Evolutionary conservation across 2,888 invertebrate genomes (phyloP), one percentile per base, ranked within the genome.

Genomic region (Calephelis perditalis): DNA sequence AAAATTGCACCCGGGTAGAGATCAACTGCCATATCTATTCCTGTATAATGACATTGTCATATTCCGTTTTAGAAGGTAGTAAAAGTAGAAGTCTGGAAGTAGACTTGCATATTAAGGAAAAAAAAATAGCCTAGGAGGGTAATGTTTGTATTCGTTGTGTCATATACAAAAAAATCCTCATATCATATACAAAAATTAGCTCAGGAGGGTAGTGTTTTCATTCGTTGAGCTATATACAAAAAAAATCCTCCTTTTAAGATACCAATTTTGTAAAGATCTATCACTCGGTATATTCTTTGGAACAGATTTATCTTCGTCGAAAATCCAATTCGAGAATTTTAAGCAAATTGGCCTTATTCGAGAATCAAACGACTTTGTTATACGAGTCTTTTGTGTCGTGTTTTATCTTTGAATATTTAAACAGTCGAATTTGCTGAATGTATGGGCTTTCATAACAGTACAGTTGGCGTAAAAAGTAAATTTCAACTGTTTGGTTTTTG

Each of bases 331-430:
- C 35, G 26, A 11, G 35, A 52, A 35, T 52, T 52, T 52, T 52
- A 52, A 52, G 10, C 35, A 35, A 52, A 52, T 52, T 52, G 52
- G 52, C 35, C 52, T 52, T 52, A 52, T 52, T 52, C 52, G 52
- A 52, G 11, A 52, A 52, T 52, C 35, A 52, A 52, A 52, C 52
- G 52, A 52, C 52, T 52, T 35, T 52, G 52, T 52, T 49, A 12
- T 35, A 11, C 26, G 26, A 26, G 52, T 35, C 52, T 35, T 52
- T 11, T 12, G 49, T 49, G 49, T 49, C 49, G 49, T 10, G 15
- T 49, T 49, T 49, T 49, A 49, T 49, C 49, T 49, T 49, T 10
- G 49, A 49, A 49, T 49, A 49, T 49, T 49, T 49, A 26, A 49
- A 26, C 49, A 35, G 15, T 5, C 49, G 35, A 49, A 35, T 49